Evolutionary conservation across 2,888 invertebrate genomes (phyloP).

Genomic region (Coremacera marginata): DNA sequence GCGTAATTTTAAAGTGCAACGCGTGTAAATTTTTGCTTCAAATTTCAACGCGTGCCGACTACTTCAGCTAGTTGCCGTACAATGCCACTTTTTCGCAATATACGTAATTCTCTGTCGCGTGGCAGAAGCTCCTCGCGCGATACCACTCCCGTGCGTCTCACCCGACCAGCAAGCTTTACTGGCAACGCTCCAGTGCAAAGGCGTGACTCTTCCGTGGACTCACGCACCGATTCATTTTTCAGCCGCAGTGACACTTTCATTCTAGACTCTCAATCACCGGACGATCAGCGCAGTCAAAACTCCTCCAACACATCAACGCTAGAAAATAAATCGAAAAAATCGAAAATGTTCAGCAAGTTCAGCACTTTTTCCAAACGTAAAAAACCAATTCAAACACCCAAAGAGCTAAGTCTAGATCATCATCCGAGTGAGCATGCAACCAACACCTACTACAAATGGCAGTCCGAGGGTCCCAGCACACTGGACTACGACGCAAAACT

Average conservation of each 20-base stretch:
- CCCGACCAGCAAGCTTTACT: conserved; percentile 58
- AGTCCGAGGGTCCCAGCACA: conserved; percentile 59
- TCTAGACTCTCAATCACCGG: conserved; percentile 53
- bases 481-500: conserved; percentile 61
- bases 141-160: conserved; percentile 61
- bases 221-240: conserved; percentile 55
- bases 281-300: conserved; percentile 36
- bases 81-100: conserved; percentile 68
- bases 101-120: conserved; percentile 63
- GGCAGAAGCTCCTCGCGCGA: conserved; percentile 65
- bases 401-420: conserved; percentile 52
- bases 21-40: neutral
- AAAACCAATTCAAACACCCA: conserved; percentile 53
- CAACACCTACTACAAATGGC: conserved; percentile 66
- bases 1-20: too few species aligned
- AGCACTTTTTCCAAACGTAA: conserved; percentile 67
- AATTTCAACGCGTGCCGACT: neutral
- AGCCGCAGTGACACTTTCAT: conserved; percentile 67
- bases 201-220: conserved; percentile 61
- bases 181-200: conserved; percentile 48
- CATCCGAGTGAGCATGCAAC: conserved; percentile 65
- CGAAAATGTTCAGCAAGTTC: conserved; percentile 64
- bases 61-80: neutral
- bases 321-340: conserved; percentile 64
- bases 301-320: conserved; percentile 59